Evolutionary conservation across 2,113 vertebrate species (phyloP).

Genomic region (Murina feae): DNA sequence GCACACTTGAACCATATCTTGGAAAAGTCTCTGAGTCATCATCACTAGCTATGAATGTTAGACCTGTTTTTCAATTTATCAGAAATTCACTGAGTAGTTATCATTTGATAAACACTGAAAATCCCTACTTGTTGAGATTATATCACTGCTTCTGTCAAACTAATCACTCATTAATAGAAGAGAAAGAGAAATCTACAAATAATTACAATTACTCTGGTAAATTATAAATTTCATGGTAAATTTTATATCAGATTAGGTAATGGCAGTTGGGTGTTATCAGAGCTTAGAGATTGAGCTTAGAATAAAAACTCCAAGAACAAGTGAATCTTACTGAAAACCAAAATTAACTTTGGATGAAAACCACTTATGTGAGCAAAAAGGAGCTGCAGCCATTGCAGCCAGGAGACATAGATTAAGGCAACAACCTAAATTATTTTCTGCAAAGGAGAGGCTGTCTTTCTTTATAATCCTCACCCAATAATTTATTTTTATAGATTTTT

Average conservation of each 20-base stretch:
- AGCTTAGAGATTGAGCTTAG: not conserved
- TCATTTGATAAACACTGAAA: not conserved
- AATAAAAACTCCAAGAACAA: not conserved
- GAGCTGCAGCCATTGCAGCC: not conserved
- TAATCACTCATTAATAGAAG: not conserved
- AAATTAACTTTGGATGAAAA: not conserved
- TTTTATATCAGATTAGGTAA: not conserved
- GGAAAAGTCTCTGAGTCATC: not conserved
- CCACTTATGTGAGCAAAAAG: not conserved
- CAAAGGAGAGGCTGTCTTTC: not conserved
- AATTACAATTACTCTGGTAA: not conserved
- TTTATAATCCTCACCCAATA: not conserved
- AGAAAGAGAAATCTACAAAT: not conserved
- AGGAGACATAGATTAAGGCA: not conserved
- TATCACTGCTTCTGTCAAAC: not conserved
- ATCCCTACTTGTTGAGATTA: not conserved
- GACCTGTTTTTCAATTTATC: not conserved
- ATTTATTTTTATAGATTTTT: too few species aligned
- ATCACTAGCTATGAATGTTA: not conserved
- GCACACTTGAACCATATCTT: fast-evolving
- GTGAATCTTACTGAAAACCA: not conserved
- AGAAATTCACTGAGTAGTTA: not conserved
- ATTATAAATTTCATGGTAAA: not conserved
- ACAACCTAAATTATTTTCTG: not conserved
- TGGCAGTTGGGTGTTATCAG: fast-evolving